phyloP scores from a whole-genome alignment of 2,113 vertebrate species.

The Malurus cyaneus region DNA sequence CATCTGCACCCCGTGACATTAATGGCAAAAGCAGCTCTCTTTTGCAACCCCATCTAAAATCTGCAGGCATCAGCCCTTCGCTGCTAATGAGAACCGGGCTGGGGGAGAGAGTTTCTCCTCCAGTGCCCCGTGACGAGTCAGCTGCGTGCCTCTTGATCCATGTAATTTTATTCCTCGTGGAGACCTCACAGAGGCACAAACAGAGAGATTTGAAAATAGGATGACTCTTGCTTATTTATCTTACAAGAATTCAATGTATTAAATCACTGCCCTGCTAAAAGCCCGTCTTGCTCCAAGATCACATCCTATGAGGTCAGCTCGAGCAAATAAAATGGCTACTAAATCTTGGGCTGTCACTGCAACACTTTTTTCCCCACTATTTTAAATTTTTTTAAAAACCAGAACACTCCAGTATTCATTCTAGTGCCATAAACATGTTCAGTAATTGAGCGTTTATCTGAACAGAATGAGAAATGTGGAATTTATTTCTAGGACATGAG shows the following conservation, averaged over 20 bases:
- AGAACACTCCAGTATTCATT: neutral
- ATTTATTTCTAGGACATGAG: slow-evolving; percentile 33
- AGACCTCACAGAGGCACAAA: neutral
- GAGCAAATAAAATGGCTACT: slow-evolving; percentile 19
- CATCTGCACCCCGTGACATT: slow-evolving; percentile 6
- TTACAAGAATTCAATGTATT: neutral
- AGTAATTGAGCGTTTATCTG: slow-evolving; percentile 21
- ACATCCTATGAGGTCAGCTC: slow-evolving; percentile 2
- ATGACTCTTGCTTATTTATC: neutral
- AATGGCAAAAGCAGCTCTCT: slow-evolving; percentile 5
- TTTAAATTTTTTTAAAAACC: neutral
- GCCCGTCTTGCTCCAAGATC: neutral
- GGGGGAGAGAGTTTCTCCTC: neutral
- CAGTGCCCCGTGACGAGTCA: neutral
- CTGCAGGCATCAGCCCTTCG: neutral
- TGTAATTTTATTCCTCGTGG: neutral
- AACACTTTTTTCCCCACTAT: neutral
- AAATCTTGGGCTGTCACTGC: slow-evolving; percentile 41
- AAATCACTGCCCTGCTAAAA: slow-evolving; percentile 34
- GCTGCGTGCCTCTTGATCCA: neutral
- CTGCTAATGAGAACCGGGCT: neutral
- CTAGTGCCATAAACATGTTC: neutral
- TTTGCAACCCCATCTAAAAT: neutral
- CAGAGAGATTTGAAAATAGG: neutral
- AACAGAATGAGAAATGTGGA: neutral